phyloP scores from a whole-genome alignment of 2,797 vertebrate species.

The Sebastes hopkinsi region DNA sequence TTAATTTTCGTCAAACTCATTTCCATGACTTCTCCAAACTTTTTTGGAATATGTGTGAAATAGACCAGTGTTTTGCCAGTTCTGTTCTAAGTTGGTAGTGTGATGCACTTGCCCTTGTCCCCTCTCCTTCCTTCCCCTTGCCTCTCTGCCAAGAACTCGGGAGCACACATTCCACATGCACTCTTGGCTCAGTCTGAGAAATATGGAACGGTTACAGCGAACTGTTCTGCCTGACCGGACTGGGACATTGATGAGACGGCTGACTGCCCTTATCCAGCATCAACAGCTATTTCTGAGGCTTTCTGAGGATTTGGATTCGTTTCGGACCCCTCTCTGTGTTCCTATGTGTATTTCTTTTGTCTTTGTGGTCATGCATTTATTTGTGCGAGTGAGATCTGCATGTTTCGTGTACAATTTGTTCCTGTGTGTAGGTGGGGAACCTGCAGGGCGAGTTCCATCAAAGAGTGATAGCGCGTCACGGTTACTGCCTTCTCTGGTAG shows the following conservation, averaged over 20 bases:
- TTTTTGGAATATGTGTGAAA: not conserved
- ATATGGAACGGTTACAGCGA: constrained; percentile 58
- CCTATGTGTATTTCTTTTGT: constrained; percentile 12
- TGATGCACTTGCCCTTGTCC: constrained; percentile 41
- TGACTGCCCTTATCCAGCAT: constrained; percentile 52
- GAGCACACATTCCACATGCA: constrained; percentile 56
- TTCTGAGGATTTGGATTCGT: constrained; percentile 37
- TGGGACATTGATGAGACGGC: constrained; percentile 64
- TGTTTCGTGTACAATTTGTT: constrained; percentile 20
- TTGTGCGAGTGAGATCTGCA: not conserved
- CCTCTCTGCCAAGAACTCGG: constrained; percentile 46
- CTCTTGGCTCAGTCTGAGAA: constrained; percentile 52
- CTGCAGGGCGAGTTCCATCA: constrained; percentile 24
- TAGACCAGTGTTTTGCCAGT: not conserved
- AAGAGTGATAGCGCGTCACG: constrained; percentile 13
- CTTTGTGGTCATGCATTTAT: constrained; percentile 1
- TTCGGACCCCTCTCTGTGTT: constrained; percentile 6
- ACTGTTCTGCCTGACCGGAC: constrained; percentile 66
- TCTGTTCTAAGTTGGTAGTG: constrained; percentile 1
- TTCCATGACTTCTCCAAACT: not conserved
- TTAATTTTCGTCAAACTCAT: not conserved
- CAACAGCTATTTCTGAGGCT: constrained; percentile 21
- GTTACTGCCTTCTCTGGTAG: constrained; percentile 1
- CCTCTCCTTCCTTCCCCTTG: constrained; percentile 11
- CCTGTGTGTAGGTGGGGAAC: constrained; percentile 43